Percentiles rank a stretch among this genome's conserved stretches.
These are phyloP conservation scores for Thymelicus lineola DNA, from an alignment of 2,888 invertebrate genomes.

Conservation along the genomic window DNA sequence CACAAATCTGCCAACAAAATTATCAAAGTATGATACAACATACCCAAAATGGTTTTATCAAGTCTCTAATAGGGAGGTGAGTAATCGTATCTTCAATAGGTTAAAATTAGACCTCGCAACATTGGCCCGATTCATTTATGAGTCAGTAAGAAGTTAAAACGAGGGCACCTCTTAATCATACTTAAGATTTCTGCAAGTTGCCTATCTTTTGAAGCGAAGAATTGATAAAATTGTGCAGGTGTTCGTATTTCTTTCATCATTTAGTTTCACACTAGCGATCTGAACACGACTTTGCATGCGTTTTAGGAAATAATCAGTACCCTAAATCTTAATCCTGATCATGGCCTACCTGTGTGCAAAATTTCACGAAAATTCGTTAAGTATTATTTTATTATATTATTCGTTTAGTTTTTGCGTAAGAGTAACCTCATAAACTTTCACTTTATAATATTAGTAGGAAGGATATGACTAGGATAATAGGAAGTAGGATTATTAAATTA, in stretches of 20 bases:
- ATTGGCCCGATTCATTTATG: conserved; percentile 28
- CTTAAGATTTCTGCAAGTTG: conserved; percentile 6
- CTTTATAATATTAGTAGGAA: no score
- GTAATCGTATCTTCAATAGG: conserved; percentile 25
- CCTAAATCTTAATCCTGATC: no score
- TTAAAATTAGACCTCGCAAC: conserved; percentile 31
- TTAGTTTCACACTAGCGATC: no score
- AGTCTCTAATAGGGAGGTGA: conserved; percentile 2
- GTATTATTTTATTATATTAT: no score
- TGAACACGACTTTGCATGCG: no score
- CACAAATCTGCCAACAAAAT: conserved; percentile 88
- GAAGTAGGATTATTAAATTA: no score
- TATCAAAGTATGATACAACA: conserved; percentile 8
- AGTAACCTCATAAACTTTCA: no score
- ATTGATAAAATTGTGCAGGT: background rate
- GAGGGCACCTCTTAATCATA: conserved; percentile 29
- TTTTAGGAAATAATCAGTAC: no score
- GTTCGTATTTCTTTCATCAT: background rate
- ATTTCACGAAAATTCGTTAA: no score
- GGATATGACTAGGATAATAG: no score
- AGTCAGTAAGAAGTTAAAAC: conserved; percentile 31
- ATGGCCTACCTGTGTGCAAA: no score
- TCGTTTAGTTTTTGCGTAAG: no score
- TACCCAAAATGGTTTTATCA: conserved; percentile 5
- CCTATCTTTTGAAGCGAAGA: background rate